Evolutionary conservation across 2,113 vertebrate genomes (phyloP).

Genomic region (Anoplopoma fimbria): DNA sequence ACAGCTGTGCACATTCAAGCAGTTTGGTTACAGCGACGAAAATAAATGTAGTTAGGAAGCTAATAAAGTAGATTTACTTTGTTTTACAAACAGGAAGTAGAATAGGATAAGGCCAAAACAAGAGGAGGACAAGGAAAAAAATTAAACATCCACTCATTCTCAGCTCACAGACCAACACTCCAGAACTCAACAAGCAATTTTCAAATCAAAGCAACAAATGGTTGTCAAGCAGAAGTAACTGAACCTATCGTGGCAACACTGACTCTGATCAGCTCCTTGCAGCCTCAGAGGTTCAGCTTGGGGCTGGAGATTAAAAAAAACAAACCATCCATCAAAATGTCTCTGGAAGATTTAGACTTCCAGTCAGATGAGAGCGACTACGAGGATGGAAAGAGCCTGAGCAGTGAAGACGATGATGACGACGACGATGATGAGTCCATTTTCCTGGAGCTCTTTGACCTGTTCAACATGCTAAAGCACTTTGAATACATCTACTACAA

Average conservation of each 20-base stretch:
- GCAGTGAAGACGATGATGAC: accelerated
- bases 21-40: too few relatives aligned
- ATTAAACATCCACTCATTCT: background rate
- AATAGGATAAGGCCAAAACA: background rate
- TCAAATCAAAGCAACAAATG: conserved; percentile 1
- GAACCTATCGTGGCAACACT: conserved; percentile 1
- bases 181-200: conserved; percentile 5
- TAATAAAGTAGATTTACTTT: background rate
- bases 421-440: accelerated
- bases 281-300: background rate
- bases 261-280: background rate
- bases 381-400: background rate
- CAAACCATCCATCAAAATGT: conserved; percentile 18
- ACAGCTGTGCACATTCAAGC: background rate
- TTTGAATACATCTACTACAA: conserved; percentile 34
- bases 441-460: accelerated
- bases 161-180: background rate
- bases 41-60: background rate
- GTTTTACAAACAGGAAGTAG: background rate
- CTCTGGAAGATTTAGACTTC: background rate
- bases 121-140: background rate
- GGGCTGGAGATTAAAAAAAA: background rate
- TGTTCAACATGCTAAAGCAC: background rate
- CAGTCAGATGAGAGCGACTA: conserved; percentile 10
- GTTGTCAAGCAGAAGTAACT: background rate